These are phyloP conservation scores for Piprites chloris DNA, from an alignment of 2,113 vertebrate genomes.

Conservation along the genomic window DNA sequence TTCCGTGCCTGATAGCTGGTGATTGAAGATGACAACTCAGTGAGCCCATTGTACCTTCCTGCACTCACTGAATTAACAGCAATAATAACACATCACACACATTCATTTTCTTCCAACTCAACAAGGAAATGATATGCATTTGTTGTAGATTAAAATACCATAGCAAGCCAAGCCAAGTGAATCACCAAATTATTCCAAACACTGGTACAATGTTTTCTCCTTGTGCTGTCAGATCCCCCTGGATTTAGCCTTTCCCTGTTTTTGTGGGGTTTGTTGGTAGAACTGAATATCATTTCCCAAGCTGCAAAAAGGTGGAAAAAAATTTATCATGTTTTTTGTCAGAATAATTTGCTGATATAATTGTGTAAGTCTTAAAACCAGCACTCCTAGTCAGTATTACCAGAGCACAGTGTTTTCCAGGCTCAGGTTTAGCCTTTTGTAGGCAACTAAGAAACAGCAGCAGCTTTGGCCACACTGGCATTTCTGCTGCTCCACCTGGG, in stretches of 20 bases:
- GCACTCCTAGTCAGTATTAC: neutral
- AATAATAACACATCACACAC: neutral
- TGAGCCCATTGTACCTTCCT: neutral
- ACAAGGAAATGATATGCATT: neutral
- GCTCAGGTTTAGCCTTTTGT: neutral
- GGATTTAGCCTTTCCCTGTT: neutral
- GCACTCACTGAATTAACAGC: neutral
- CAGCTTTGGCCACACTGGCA: neutral
- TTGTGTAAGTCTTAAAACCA: neutral
- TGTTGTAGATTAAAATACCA: neutral
- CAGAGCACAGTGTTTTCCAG: neutral
- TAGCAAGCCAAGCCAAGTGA: neutral
- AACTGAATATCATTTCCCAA: neutral
- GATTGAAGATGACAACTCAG: neutral
- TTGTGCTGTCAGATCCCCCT: neutral
- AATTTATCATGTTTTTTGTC: neutral
- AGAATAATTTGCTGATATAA: neutral
- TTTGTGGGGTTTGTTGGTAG: neutral
- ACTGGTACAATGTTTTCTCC: neutral
- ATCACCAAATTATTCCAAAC: neutral
- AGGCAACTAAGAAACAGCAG: neutral
- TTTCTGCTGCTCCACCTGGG: neutral
- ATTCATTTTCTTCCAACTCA: neutral
- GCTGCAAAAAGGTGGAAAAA: neutral
- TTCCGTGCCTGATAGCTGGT: neutral